Percentiles rank a stretch among this genome's conserved stretches.
Evolutionary conservation across 2,797 vertebrate genomes (phyloP).

Genomic region (Neoniphon sammara): DNA sequence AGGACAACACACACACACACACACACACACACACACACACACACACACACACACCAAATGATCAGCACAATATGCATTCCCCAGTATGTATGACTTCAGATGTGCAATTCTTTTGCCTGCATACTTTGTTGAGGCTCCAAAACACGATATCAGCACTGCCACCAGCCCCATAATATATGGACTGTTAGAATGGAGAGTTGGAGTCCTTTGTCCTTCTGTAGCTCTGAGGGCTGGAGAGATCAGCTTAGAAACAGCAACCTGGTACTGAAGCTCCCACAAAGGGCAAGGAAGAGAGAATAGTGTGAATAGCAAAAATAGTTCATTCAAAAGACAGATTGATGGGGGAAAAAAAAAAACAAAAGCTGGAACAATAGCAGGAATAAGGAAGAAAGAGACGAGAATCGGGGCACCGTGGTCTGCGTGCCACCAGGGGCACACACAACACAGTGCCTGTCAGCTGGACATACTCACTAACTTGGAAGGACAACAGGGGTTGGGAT

Average conservation of each 20-base stretch:
- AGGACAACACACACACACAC: too few relatives aligned
- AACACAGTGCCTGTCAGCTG: conserved; percentile 75
- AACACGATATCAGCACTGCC: neutral
- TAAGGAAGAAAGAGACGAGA: conserved; percentile 38
- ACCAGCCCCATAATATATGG: conserved; percentile 37
- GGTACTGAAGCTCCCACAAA: conserved; percentile 23
- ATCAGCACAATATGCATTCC: too few relatives aligned
- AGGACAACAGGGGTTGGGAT: conserved; percentile 83
- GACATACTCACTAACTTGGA: conserved; percentile 79
- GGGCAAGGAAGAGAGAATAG: conserved; percentile 26
- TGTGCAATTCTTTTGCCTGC: neutral
- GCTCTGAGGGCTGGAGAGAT: conserved; percentile 31
- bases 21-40: too few relatives aligned
- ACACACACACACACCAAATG: too few relatives aligned
- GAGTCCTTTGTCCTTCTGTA: conserved; percentile 14
- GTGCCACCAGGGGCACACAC: conserved; percentile 57
- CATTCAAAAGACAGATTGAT: conserved; percentile 41
- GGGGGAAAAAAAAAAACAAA: conserved; percentile 16
- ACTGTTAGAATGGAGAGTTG: conserved; percentile 29
- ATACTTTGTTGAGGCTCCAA: neutral
- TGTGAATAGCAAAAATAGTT: conserved; percentile 19
- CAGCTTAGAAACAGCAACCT: conserved; percentile 21
- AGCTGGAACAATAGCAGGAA: conserved; percentile 33
- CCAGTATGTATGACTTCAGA: conserved; percentile 8
- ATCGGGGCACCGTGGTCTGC: conserved; percentile 35